Evolutionary conservation across 2,888 invertebrate species (phyloP), one percentile per base, ranked within the genome.

Genomic region (Anoplius nigerrimus): DNA sequence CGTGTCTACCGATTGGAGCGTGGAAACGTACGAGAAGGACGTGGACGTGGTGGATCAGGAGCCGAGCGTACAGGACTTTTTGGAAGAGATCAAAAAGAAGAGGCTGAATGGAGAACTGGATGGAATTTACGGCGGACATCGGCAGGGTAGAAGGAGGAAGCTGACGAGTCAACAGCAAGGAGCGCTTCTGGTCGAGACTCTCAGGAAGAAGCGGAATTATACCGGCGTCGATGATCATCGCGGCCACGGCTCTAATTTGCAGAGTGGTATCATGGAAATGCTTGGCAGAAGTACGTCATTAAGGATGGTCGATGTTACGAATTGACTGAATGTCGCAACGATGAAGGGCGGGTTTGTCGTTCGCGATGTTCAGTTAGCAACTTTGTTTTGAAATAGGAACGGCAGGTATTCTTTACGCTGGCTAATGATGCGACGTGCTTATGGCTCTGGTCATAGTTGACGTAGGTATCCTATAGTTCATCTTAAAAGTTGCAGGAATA

Each of bases 261-360:
- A 92, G 74, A 91, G 93, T 81, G 93, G 94, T 57, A 93, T 96
- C 72, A 94, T 95, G 92, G 95, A 95, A 87, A 93, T 95, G 91
- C 90, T 96, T 83, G 95, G 95, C 72, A 93, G 95, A 92, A 95
- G 95, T 95, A 92, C 69, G 87, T 76, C 34, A 34, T 34, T 34
- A 34, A 13, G 34, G 34, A 24, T 34, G 6, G 6, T 11, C 34
- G 34, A 34, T 34, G 1, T 34, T 34, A 34, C 52, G 52, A 16
- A 20, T 21, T 15, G 22, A 15, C 21, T 21, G 52, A 52, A 21
- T 21, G 52, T 20, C 5, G 20, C 16, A 52, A 15, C 52, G 52
- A 18, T 3, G 6, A 13, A 52, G 65, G 27, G 15, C 69, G 55
- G 55, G 66, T 27, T 27, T 27, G 27, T 27, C 27, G 27, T 5